Base-by-base conservation (phyloP, 2,797 vertebrate species). In the Phylloscopus collybita region DNA sequence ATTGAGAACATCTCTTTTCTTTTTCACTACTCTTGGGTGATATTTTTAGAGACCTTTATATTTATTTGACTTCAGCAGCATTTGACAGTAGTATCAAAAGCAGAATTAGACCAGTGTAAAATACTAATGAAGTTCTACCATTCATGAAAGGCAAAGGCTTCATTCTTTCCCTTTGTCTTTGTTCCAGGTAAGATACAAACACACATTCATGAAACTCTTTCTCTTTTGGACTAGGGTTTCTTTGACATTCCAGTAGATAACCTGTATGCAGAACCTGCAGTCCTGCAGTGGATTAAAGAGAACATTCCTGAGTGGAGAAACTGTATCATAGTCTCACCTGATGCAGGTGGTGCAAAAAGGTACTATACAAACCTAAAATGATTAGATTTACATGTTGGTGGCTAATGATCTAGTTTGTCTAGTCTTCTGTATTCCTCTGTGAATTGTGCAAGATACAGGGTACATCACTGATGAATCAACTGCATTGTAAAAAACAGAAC, bases 241-340 rank as follows among this genome's bases (percentile, higher is more conserved):
- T 99, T 99, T 42, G 99, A 99, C 96, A 99, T 99, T 47, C 99
- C 99, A 3, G 99, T 99, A 90, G 99, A 99, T 97, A 99, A 99
- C 95, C 94, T 99, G 79, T 99, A 99, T 14, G 99, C 99, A 9
- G 99, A 99, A 90, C 99, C 99, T 4, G 99, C 99, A 2, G 99
- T 99, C 38, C 98, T 99, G 67, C 98, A 99, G 94, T 99, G 99
- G 99, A 98, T 99, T 91, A 98, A 98, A 90, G 99, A 99, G 95
- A 99, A 99, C 50, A 99, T 99, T 88, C 90, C 97, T 0, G 99
- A 99, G 88, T 99, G 99, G 99, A 99, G 97, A 96, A 98, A 99
- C 80, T 98, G 98, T 32, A 99, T 98, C 94, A 99, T 99, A 47
- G 99, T 99, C 54, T 99, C 99, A 51, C 99, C 99, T 4, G 99